Conservation (phyloP, 2,113 vertebrate genomes). For the Phylloscopus trochiloides region DNA sequence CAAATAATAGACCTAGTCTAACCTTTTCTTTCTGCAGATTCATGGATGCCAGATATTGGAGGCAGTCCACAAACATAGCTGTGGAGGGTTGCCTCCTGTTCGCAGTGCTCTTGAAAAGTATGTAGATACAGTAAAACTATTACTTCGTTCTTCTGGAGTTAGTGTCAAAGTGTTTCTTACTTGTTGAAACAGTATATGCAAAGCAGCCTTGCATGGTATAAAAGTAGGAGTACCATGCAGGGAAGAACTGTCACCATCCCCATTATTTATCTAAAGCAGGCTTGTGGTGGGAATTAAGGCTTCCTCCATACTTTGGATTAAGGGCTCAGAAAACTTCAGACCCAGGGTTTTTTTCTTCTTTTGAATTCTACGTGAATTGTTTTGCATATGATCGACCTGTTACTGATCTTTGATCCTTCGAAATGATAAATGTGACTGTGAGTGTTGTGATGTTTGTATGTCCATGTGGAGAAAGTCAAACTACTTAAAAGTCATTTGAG, state of each 20-base stretch:
- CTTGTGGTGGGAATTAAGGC: background rate
- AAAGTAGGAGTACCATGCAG: background rate
- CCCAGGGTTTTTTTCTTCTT: background rate
- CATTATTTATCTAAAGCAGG: background rate
- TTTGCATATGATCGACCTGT: background rate
- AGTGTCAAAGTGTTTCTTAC: background rate
- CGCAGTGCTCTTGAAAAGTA: conserved; percentile 95
- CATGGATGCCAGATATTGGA: conserved; percentile 97
- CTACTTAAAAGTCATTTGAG: background rate
- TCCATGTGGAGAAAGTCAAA: background rate
- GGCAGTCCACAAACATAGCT: conserved; percentile 94
- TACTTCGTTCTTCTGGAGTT: background rate
- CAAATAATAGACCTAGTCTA: background rate
- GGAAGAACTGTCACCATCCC: background rate
- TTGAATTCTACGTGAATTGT: background rate
- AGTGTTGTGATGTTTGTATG: background rate
- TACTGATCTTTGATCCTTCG: background rate
- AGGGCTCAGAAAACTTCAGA: background rate
- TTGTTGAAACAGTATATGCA: background rate
- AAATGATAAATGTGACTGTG: background rate
- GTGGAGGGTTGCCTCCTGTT: conserved; percentile 92
- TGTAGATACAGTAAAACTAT: background rate
- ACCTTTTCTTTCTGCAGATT: conserved; percentile 78
- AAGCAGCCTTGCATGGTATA: background rate
- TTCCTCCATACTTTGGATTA: background rate